These are phyloP conservation scores for Sphecodes monilicornis DNA, from an alignment of 2,888 invertebrate genomes.

Conservation along the genomic window DNA sequence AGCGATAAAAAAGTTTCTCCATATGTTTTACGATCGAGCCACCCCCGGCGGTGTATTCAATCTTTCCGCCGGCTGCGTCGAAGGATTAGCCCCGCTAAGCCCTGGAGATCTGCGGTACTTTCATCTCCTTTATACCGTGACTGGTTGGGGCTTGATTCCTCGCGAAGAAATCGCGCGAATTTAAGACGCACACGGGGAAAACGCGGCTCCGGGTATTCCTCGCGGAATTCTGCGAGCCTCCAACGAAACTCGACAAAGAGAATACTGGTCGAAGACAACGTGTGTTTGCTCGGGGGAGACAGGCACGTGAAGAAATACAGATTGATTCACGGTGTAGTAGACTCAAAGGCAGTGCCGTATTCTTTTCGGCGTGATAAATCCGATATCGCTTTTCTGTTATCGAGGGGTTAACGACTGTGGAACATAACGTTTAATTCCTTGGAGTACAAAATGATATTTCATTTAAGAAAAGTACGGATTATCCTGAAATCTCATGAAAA, in stretches of 20 bases:
- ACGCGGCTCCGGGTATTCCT: not conserved
- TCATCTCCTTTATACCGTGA: conserved; percentile 28
- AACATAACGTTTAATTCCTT: too few relatives aligned
- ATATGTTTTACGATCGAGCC: conserved; percentile 35
- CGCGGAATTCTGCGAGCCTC: not conserved
- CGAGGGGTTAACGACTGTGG: too few relatives aligned
- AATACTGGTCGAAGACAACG: conserved; percentile 12
- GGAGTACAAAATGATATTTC: too few relatives aligned
- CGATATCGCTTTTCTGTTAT: too few relatives aligned
- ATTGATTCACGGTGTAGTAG: not conserved
- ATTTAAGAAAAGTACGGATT: too few relatives aligned
- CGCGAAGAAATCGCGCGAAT: conserved; percentile 51
- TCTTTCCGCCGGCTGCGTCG: conserved; percentile 38
- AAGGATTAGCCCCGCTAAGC: conserved; percentile 55
- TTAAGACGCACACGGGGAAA: conserved; percentile 14
- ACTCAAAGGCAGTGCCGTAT: not conserved
- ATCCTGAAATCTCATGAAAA: too few relatives aligned
- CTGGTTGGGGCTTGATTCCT: conserved; percentile 39
- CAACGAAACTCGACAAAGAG: not conserved
- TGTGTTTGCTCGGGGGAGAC: conserved; percentile 20
- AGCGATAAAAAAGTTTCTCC: conserved; percentile 44
- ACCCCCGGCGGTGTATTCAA: conserved; percentile 35
- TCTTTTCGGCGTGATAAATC: too few relatives aligned
- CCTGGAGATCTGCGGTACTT: conserved; percentile 47
- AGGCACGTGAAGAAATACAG: not conserved